Percentiles rank a stretch among this genome's conserved stretches.
phyloP scores from a whole-genome alignment of 2,113 vertebrate species.

The Alethe castanea region DNA sequence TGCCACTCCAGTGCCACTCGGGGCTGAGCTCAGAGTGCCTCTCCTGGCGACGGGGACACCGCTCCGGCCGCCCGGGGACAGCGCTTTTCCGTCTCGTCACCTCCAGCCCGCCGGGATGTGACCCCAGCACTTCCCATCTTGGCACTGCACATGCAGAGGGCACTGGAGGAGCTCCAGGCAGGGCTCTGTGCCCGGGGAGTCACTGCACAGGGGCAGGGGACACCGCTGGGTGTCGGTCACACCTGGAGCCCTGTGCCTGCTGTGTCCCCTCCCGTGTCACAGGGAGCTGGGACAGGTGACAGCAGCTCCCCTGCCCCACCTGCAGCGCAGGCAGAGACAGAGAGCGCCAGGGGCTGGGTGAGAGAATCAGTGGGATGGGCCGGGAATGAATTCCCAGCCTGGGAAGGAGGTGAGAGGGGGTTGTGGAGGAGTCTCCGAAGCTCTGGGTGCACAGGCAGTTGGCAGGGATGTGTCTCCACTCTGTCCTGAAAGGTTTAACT shows the following conservation, averaged over 20 bases:
- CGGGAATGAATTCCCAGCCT: not conserved
- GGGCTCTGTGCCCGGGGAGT: accelerated
- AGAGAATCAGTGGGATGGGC: accelerated
- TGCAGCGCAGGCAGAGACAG: not conserved
- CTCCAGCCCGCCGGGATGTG: accelerated
- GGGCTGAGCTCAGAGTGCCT: not conserved
- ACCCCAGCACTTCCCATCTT: not conserved
- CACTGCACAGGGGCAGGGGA: not conserved
- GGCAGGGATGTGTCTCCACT: not conserved
- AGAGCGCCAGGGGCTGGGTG: too few relatives aligned
- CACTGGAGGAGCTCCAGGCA: not conserved
- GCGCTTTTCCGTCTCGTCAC: not conserved
- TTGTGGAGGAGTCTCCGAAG: not conserved
- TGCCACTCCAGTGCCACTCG: not conserved
- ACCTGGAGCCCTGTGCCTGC: not conserved
- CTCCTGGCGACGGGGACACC: not conserved
- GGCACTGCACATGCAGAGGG: accelerated
- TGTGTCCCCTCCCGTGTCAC: accelerated
- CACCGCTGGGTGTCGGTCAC: not conserved
- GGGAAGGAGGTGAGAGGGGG: accelerated
- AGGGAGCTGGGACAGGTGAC: not conserved
- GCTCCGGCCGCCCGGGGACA: not conserved
- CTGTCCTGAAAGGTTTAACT: not conserved
- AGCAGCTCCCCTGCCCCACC: too few relatives aligned
- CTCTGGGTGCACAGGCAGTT: accelerated